Conservation (phyloP, 2,113 vertebrate species). For the Ovis canadensis region DNA sequence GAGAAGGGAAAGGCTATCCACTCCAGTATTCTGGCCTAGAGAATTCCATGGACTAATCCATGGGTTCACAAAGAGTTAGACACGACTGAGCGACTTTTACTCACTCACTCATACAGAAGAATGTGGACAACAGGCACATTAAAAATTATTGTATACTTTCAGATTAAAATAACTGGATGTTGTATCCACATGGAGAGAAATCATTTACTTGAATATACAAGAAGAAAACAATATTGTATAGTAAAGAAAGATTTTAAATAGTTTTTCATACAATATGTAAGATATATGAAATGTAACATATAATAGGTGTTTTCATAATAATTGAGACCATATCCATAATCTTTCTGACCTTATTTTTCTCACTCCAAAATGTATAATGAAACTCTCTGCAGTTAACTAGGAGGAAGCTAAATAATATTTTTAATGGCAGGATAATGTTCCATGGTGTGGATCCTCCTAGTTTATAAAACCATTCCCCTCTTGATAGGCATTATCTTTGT, state of each 20-base stretch:
- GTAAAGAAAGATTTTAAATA: neutral
- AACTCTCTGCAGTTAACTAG: neutral
- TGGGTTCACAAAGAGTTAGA: neutral
- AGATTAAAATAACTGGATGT: neutral
- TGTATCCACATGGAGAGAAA: neutral
- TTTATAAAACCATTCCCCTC: neutral
- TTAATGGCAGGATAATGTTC: neutral
- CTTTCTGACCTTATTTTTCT: neutral
- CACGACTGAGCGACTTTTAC: rapidly evolving
- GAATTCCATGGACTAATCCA: neutral
- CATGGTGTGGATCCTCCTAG: too few species aligned
- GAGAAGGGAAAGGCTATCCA: neutral
- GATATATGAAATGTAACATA: neutral
- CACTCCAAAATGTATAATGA: neutral
- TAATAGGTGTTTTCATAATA: neutral
- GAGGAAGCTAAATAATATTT: neutral
- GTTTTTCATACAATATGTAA: neutral
- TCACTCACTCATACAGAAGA: neutral
- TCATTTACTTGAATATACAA: neutral
- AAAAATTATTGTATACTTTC: slow-evolving; percentile 1
- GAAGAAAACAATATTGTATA: neutral
- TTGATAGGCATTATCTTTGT: neutral
- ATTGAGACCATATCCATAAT: neutral
- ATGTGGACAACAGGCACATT: neutral
- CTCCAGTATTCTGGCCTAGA: neutral